Evolutionary conservation across 1,140 invertebrate genomes (phyloP), one percentile per base, ranked within the genome.

Genomic region (Drosophila murphyi): DNA sequence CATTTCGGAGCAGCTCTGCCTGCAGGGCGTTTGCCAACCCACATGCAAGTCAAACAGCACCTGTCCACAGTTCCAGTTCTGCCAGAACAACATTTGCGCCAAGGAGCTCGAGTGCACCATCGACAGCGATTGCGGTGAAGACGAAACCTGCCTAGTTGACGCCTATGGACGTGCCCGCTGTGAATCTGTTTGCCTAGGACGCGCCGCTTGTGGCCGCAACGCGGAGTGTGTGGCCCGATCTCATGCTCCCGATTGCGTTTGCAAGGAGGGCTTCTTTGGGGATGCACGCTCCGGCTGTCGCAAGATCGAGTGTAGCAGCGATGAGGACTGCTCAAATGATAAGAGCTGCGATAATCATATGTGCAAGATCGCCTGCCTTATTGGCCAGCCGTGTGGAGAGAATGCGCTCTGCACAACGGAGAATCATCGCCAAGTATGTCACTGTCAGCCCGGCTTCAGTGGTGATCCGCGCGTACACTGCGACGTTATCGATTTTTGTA

Each of bases 391-490:
- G 12, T 98, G 97, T 79, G 97, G 96, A 6, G 94, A 95, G 20
- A 97, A 98, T 92, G 95, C 97, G 0, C 93, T 98, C 20, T 98
- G 97, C 91, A 95, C 96, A 20, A 96, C 96, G 2, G 95, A 97
- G 91, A 95, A 95, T 79, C 96, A 97, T 82, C 93, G 93, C 72
- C 95, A 95, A 86, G 93, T 95, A 52, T 98, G 97, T 82, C 95
- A 96, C 78, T 98, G 97, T 92, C 96, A 97, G 91, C 96, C 97
- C 10, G 97, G 97, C 0, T 97, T 95, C 82, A 97, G 96, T 6
- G 97, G 97, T 7, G 95, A 97, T 93, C 94, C 96, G 2, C 89
- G 94, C 7, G 93, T 88, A 37, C 95, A 95, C 10, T 98, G 97
- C 85, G 92, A 94, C 47, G 92, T 96, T 32, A 96, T 98, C 48